Percentiles rank a stretch among this genome's conserved stretches.
phyloP scores from a whole-genome alignment of 2,888 invertebrate species.

The Subacronicta megacephala region DNA sequence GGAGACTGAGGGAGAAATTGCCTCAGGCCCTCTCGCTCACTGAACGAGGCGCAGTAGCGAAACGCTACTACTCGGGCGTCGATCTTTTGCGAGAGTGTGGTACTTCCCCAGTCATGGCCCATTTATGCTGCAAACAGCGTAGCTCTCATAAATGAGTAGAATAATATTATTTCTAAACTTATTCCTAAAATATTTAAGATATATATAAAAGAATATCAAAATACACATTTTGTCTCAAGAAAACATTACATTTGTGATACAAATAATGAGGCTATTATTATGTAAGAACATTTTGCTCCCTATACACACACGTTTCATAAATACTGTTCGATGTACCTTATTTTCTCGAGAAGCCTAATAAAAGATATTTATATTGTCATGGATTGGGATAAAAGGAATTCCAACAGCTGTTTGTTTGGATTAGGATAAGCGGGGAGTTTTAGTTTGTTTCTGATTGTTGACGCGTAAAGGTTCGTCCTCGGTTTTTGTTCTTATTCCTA shows the following conservation, averaged over 20 bases:
- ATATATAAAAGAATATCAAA: not conserved
- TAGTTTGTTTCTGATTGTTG: not conserved
- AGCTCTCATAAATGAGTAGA: too few species aligned
- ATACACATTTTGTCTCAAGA: not conserved
- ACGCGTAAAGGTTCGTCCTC: not conserved
- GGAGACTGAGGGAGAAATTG: too few species aligned
- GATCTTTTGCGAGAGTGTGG: too few species aligned
- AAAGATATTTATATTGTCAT: not conserved
- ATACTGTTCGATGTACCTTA: not conserved
- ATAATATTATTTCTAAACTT: too few species aligned
- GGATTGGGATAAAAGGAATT: not conserved
- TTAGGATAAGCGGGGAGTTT: too few species aligned
- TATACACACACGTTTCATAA: not conserved
- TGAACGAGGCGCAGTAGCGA: too few species aligned
- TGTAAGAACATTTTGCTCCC: not conserved
- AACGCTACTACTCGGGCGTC: too few species aligned
- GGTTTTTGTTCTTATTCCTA: not conserved
- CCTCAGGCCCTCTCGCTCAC: too few species aligned
- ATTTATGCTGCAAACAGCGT: too few species aligned
- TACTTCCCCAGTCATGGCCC: too few species aligned
- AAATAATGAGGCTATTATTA: not conserved
- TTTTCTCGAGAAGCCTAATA: not conserved
- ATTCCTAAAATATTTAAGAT: too few species aligned
- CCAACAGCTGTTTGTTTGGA: not conserved
- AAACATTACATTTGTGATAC: not conserved